Evolutionary conservation across 2,113 vertebrate species (phyloP), one percentile per base, ranked within the genome.

Genomic region (Leptobrachium leishanense): DNA sequence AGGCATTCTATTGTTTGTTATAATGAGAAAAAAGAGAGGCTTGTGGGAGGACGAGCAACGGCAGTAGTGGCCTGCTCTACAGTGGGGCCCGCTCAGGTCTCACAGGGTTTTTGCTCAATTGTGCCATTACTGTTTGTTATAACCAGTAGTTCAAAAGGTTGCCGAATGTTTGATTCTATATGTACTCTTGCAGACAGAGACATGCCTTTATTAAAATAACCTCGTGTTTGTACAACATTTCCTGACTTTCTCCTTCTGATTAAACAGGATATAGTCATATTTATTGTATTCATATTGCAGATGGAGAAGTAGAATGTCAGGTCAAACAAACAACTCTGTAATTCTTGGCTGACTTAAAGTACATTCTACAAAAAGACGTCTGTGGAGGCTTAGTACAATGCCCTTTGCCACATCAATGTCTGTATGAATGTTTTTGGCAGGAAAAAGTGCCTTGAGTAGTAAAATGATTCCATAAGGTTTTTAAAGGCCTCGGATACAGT

Each of bases 261-360:
- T 59, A 59, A 75, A 67, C 20, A 75, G 40, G 44, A 75, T 75
- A 20, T 31, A 41, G 10, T 44, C 59, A 64, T 43, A 20, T 20
- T 59, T 11, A 67, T 55, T 15, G 43, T 53, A 66, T 75, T 44
- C 40, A 68, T 55, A 67, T 41, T 76, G 63, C 74, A 76, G 74
- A 76, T 76, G 64, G 66, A 15, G 7, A 76, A 43, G 63, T 59
- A 59, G 55, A 59, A 59, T 59, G 55, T 76, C 12, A 68, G 74
- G 74, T 76, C 64, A 68, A 68, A 42, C 64, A 68, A 68, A 55
- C 44, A 76, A 76, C 31, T 39, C 31, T 65, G 54, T 62, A 13
- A 59, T 62, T 74, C n/a, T 74, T 74, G 72, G 55, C 44, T 66
- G 44, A 75, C 10, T n/a, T 15, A 50, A 43, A 6, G 54, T 75